A percentile compares a stretch with the other conserved stretches of the same genome.
Evolutionary conservation across 2,888 invertebrate genomes (phyloP).

Genomic region (Nysson spinosus): DNA sequence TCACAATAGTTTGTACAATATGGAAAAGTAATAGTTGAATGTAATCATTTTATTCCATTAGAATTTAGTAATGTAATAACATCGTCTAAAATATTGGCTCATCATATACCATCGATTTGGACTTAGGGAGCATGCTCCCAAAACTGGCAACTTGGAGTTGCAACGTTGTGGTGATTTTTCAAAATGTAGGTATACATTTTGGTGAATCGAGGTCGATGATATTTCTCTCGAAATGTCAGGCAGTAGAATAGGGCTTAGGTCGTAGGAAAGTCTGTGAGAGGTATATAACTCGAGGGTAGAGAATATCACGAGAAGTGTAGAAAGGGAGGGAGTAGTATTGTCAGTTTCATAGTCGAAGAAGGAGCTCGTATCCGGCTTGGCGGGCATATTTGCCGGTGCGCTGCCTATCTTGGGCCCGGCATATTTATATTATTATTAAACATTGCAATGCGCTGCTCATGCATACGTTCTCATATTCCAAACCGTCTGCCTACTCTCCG

Average conservation of each 20-base stretch:
- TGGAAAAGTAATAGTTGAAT: too few relatives aligned
- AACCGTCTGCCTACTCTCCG: conserved; percentile 28
- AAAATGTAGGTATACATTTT: too few relatives aligned
- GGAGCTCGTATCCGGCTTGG: conserved; percentile 55
- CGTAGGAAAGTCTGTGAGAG: neutral
- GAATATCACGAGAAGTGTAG: conserved; percentile 16
- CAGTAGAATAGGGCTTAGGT: neutral
- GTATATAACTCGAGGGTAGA: conserved; percentile 18
- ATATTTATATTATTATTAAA: conserved; percentile 72
- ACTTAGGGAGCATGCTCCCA: too few relatives aligned
- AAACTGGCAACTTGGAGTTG: too few relatives aligned
- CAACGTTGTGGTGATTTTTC: too few relatives aligned
- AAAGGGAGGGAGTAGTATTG: conserved; percentile 49
- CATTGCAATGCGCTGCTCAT: conserved; percentile 65
- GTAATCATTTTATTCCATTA: too few relatives aligned
- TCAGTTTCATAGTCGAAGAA: conserved; percentile 66
- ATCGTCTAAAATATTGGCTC: too few relatives aligned
- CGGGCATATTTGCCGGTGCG: conserved; percentile 57
- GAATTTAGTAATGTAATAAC: too few relatives aligned
- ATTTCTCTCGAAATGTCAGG: neutral
- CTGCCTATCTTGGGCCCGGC: conserved; percentile 34
- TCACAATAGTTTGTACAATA: too few relatives aligned
- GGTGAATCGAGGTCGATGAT: too few relatives aligned
- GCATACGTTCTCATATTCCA: conserved; percentile 64
- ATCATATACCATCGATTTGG: too few relatives aligned